Base-by-base conservation (phyloP, 2,113 vertebrate genomes). In the Bos javanicus region DNA sequence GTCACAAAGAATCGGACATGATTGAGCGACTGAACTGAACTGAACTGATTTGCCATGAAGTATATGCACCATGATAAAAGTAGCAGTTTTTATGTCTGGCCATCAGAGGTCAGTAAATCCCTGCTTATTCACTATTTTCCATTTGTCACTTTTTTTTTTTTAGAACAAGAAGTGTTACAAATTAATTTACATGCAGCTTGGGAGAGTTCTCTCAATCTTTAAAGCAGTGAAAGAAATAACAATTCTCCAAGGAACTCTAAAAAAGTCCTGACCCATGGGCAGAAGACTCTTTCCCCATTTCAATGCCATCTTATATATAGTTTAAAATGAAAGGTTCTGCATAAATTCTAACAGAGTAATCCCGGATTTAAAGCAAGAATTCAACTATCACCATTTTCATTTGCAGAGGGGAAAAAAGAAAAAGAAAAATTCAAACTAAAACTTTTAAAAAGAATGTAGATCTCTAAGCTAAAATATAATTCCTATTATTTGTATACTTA, bases 81-180 rank as follows among this genome's bases (percentile, higher is more conserved):
- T 11, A 39, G 78, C 93, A 98, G 86, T 96, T 97, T 97, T 97
- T 97, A 94, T 78, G 15, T 94, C 52, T 98, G 95, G 59, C 98
- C 98, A 95, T 90, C 95, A 98, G 99, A 98, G 98, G 98, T 91
- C 99, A 99, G 97, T 96, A 98, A 96, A 98, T 25, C 15, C 97
- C 80, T 97, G 56, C 39, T 97, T 98, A 96, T 97, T 96, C 28
- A 81, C 33, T 64, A 64, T 56, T 93, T 97, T 85, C 15, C 80
- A 57, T 83, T 83, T 15, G 28, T 43, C 74, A 80, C 80, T 6
- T 39, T 78, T 26, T 84, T 94, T 67, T 85, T 95, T 71, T 26
- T 2, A 87, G 36, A 95, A 90, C 43, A 90, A 30, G 36, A 36
- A 59, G 17, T 36, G 12, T 60, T 95, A 52, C 6, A 83, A 67